A percentile compares a stretch with the other conserved stretches of the same genome.
These are phyloP conservation scores for Agriopis marginaria DNA, from an alignment of 2,888 invertebrate species.

Conservation along the genomic window DNA sequence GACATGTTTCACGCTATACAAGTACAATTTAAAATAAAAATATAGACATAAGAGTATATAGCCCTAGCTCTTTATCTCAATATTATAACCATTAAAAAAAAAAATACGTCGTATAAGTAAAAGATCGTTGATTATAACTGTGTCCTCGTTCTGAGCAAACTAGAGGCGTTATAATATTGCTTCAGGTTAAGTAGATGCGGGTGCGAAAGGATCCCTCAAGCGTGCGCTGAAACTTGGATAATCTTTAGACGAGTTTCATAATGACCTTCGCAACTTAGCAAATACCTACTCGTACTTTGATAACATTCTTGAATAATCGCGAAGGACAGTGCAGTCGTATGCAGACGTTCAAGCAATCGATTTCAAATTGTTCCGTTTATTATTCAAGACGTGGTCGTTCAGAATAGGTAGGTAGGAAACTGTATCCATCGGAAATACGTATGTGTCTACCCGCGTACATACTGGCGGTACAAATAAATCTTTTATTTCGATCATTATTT, in stretches of 20 bases:
- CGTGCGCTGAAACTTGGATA: conserved; percentile 19
- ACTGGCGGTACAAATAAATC: conserved; percentile 4
- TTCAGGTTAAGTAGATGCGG: conserved; percentile 20
- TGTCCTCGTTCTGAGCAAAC: not conserved
- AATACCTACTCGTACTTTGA: not conserved
- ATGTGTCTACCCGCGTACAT: conserved; percentile 42
- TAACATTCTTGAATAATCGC: not conserved
- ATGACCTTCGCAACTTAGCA: conserved; percentile 14
- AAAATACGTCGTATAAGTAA: no score
- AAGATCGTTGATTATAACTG: no score
- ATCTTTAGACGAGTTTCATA: conserved; percentile 17
- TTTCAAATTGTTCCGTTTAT: conserved; percentile 57
- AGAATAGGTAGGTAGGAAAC: conserved; percentile 55
- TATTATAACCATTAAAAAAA: no score
- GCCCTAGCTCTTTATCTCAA: not conserved
- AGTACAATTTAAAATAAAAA: no score
- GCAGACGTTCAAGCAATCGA: conserved; percentile 49
- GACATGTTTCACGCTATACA: no score
- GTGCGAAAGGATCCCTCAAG: conserved; percentile 22
- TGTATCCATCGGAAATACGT: conserved; percentile 4
- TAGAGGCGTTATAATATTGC: conserved; percentile 11
- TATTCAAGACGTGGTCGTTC: conserved; percentile 54
- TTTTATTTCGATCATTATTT: no score
- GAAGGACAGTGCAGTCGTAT: conserved; percentile 25
- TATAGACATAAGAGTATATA: no score